Evolutionary conservation across 2,113 vertebrate genomes (phyloP).

Genomic region (Antigone vipio): DNA sequence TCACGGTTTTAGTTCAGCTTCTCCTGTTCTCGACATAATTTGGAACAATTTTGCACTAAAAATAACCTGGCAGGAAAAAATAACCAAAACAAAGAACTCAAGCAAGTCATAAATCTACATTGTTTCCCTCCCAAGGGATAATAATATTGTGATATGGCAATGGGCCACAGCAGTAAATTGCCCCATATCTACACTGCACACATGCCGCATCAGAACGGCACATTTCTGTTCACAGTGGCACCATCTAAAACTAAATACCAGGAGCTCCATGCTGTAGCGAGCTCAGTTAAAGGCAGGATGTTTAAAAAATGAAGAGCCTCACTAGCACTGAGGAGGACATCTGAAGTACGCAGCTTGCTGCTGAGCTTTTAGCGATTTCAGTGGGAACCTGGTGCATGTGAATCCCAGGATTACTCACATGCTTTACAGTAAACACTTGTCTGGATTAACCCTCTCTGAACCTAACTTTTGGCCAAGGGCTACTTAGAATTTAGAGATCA

Average conservation of each 20-base stretch:
- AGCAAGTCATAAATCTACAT: background rate
- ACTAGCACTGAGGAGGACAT: background rate
- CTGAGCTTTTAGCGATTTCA: background rate
- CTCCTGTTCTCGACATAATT: background rate
- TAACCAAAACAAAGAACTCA: conserved; percentile 19
- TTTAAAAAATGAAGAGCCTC: background rate
- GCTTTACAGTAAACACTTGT: background rate
- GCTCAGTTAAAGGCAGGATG: background rate
- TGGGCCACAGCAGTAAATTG: background rate
- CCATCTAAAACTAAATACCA: background rate
- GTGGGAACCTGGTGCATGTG: fast-evolving
- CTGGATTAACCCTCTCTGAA: background rate
- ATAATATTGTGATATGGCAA: conserved; percentile 1
- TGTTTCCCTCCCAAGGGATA: background rate
- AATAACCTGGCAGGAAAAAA: conserved; percentile 30
- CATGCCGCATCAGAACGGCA: background rate
- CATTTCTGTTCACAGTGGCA: background rate
- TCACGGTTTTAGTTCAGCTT: background rate
- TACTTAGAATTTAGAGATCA: background rate
- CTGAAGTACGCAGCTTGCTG: background rate
- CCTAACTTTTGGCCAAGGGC: background rate
- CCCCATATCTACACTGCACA: background rate
- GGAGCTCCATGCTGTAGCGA: background rate
- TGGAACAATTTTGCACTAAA: conserved; percentile 31
- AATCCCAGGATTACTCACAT: background rate